A percentile compares a stretch with the other conserved stretches of the same genome.
Conservation (phyloP, 2,113 vertebrate genomes). For the Engraulis encrasicolus region DNA sequence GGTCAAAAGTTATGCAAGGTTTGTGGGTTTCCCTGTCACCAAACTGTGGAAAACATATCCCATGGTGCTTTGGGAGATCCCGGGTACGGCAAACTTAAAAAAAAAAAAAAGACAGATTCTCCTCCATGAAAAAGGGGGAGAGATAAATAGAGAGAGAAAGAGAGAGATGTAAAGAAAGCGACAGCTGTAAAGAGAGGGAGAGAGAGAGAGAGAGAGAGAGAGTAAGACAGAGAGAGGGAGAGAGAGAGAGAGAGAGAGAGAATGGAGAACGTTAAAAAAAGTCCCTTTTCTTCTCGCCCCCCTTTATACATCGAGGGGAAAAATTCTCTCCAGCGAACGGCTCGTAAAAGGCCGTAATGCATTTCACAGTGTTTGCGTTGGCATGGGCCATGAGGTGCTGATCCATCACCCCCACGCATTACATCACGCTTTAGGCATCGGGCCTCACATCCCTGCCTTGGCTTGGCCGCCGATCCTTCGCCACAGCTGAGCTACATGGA, state of each 20-base stretch:
- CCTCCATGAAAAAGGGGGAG: background rate
- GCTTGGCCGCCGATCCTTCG: background rate
- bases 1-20: background rate
- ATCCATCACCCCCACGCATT: slow-evolving; percentile 20
- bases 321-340: slow-evolving; percentile 30
- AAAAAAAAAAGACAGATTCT: background rate
- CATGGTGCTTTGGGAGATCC: slow-evolving; percentile 6
- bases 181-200: too few relatives aligned
- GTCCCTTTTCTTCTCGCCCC: background rate
- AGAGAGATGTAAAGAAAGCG: too few relatives aligned
- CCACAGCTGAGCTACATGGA: background rate
- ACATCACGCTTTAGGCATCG: background rate
- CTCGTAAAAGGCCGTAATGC: slow-evolving; percentile 26
- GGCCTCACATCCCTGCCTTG: background rate
- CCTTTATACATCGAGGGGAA: background rate
- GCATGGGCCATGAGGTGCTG: slow-evolving; percentile 42
- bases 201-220: background rate
- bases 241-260: background rate
- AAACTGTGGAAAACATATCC: background rate
- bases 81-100: background rate
- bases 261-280: too few relatives aligned
- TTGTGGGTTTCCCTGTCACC: background rate
- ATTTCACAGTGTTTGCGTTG: slow-evolving; percentile 45
- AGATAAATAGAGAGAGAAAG: background rate
- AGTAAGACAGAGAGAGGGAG: background rate